Percentiles rank a stretch among this genome's conserved stretches.
Conservation (phyloP, 2,113 vertebrate genomes). For the Sinocyclocheilus rhinocerous region DNA sequence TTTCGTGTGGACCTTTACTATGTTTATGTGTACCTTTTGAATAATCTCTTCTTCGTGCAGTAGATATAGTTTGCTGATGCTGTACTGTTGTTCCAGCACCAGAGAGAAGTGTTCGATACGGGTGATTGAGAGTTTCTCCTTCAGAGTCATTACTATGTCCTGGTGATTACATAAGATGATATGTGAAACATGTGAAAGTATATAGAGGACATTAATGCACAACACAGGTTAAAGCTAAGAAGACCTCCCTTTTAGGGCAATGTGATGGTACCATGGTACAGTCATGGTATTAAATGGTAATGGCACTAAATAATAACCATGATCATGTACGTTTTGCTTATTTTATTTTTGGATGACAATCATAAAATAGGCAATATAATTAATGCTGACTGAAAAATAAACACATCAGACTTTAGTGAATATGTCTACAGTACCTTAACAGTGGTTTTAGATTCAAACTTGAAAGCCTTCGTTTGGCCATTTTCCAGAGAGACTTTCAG, state of each 20-base stretch:
- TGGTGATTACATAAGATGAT: conserved; percentile 54
- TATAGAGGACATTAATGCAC: not conserved
- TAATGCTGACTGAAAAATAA: not conserved
- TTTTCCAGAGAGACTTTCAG: conserved; percentile 98
- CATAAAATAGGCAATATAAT: not conserved
- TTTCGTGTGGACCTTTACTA: not conserved
- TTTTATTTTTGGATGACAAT: not conserved
- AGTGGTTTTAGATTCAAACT: conserved; percentile 90
- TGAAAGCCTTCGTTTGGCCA: conserved; percentile 97
- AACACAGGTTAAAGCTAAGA: not conserved
- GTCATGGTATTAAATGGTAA: not conserved
- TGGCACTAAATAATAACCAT: not conserved
- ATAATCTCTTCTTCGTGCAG: conserved; percentile 92
- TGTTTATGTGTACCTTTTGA: conserved; percentile 78
- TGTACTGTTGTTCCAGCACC: conserved; percentile 89
- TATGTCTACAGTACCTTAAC: conserved; percentile 83
- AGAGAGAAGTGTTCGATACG: conserved; percentile 88
- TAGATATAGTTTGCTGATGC: conserved; percentile 82
- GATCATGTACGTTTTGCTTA: not conserved
- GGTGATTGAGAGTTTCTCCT: conserved; percentile 91
- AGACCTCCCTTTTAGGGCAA: not conserved
- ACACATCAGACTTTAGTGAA: not conserved
- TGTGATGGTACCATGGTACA: not conserved
- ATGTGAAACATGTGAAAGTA: conserved; percentile 26
- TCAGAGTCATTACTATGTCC: conserved; percentile 96